Conservation (phyloP, 2,797 vertebrate genomes). For the Pteropus rufus region DNA sequence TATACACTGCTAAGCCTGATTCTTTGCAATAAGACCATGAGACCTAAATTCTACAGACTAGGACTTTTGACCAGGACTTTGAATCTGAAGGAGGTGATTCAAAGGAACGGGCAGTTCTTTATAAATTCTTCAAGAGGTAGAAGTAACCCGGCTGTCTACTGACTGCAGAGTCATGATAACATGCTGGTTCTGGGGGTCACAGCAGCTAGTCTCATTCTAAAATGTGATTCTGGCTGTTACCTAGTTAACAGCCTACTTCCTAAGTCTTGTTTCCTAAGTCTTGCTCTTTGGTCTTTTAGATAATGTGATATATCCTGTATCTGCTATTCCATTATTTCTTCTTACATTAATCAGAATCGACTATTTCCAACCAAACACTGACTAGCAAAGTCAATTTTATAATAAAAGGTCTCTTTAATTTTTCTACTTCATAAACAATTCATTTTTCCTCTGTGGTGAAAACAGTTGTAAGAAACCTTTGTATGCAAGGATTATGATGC, state of each 20-base stretch:
- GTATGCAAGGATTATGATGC: background rate
- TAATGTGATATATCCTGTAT: background rate
- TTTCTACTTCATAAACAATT: background rate
- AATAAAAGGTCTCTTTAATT: background rate
- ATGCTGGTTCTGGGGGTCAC: no score
- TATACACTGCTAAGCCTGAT: background rate
- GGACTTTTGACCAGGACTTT: background rate
- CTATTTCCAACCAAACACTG: background rate
- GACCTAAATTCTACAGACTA: background rate
- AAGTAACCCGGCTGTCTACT: background rate
- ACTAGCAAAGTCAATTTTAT: background rate
- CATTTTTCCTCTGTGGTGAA: background rate
- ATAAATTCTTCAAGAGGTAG: background rate
- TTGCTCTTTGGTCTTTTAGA: background rate
- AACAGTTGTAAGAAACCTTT: background rate
- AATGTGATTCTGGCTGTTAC: background rate
- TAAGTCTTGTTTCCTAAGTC: background rate
- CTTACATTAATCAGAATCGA: background rate
- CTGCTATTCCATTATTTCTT: background rate
- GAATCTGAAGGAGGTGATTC: background rate
- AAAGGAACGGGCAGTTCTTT: background rate
- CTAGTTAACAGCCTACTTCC: background rate
- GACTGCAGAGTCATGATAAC: background rate
- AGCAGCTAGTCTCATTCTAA: background rate
- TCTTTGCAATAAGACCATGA: background rate